A percentile compares a stretch with the other conserved stretches of the same genome.
These are phyloP conservation scores for Noctilio leporinus DNA, from an alignment of 2,113 vertebrate species.

Conservation along the genomic window DNA sequence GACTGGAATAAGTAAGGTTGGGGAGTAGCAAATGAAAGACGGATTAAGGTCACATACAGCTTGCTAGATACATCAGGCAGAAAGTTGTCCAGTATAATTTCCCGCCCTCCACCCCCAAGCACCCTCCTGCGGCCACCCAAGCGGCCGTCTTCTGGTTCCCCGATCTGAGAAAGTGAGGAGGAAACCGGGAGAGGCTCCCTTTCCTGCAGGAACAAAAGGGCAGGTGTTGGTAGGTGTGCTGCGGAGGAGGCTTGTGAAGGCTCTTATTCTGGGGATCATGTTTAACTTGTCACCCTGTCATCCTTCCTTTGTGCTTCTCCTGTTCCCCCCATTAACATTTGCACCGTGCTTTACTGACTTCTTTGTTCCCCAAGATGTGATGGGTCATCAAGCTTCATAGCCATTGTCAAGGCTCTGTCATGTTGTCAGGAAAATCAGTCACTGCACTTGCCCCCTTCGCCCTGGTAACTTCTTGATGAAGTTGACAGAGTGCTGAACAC, in stretches of 20 bases:
- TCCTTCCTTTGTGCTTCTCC: constrained; percentile 56
- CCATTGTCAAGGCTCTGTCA: constrained; percentile 8
- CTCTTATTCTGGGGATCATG: constrained; percentile 50
- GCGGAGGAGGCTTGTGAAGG: constrained; percentile 52
- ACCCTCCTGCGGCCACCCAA: neutral
- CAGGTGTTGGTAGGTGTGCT: constrained; percentile 61
- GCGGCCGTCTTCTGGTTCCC: neutral
- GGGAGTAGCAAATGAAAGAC: neutral
- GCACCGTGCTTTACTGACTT: constrained; percentile 38
- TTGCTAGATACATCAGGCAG: neutral
- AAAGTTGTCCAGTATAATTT: neutral
- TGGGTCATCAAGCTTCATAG: constrained; percentile 57
- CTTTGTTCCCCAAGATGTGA: constrained; percentile 40
- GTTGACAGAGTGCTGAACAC: neutral
- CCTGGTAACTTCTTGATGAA: neutral
- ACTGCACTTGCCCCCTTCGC: neutral
- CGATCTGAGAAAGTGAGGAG: neutral
- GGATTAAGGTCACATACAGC: neutral
- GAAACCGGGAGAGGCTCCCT: constrained; percentile 25
- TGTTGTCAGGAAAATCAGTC: constrained; percentile 17
- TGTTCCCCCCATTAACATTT: constrained; percentile 33
- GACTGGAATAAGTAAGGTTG: neutral
- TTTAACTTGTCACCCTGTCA: constrained; percentile 71
- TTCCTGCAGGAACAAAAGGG: constrained; percentile 44
- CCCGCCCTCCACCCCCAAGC: too few relatives aligned